Evolutionary conservation across 2,888 invertebrate genomes (phyloP).

Genomic region (Yponomeuta sedellus): DNA sequence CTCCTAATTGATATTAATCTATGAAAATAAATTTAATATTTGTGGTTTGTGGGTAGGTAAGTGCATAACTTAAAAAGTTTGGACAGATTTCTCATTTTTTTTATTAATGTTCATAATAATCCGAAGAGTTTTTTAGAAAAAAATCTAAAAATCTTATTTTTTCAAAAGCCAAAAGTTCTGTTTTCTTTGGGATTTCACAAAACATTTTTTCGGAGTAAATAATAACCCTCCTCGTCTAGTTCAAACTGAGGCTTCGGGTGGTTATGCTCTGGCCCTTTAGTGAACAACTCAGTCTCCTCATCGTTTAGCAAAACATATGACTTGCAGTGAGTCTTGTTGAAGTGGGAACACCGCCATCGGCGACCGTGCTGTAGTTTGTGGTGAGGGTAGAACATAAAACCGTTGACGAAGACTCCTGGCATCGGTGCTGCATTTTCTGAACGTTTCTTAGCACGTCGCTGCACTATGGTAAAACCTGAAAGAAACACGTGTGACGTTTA

Average conservation of each 20-base stretch:
- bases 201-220: not conserved
- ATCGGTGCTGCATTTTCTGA: not conserved
- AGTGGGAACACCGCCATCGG: slow-evolving; percentile 24
- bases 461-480: not conserved
- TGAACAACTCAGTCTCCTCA: slow-evolving; percentile 9
- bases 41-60: too few relatives aligned
- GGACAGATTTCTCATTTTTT: too few relatives aligned
- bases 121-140: too few relatives aligned
- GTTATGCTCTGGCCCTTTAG: not conserved
- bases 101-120: too few relatives aligned
- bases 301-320: slow-evolving; percentile 21
- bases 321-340: slow-evolving; percentile 21
- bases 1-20: too few relatives aligned
- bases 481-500: not conserved
- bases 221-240: slow-evolving; percentile 5
- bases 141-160: too few relatives aligned
- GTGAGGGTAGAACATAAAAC: slow-evolving; percentile 24
- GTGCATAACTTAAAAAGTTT: too few relatives aligned
- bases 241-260: slow-evolving; percentile 7
- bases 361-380: slow-evolving; percentile 21
- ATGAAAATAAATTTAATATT: too few relatives aligned
- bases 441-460: not conserved
- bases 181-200: too few relatives aligned
- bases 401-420: slow-evolving; percentile 19
- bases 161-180: too few relatives aligned